Evolutionary conservation across 2,888 invertebrate species (phyloP).

Genomic region (Deilephila elpenor): DNA sequence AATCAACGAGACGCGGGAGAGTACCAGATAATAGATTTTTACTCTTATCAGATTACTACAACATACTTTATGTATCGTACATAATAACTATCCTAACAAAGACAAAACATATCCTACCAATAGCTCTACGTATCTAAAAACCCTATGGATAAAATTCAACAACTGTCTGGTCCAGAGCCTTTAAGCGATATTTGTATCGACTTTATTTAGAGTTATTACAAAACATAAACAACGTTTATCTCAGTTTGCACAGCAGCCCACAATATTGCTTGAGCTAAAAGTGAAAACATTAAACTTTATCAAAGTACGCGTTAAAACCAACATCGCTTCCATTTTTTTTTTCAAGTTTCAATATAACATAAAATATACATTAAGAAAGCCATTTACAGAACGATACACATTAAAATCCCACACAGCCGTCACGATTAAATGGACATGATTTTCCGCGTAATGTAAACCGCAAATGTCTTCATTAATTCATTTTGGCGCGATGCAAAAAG

Average conservation of each 20-base stretch:
- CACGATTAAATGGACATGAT: slow-evolving; percentile 27
- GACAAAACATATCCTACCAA: too few species aligned
- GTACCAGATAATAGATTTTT: too few species aligned
- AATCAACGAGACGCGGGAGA: too few species aligned
- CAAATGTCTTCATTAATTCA: slow-evolving; percentile 28
- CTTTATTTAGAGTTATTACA: neutral
- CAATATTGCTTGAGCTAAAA: slow-evolving; percentile 2
- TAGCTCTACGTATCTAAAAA: too few species aligned
- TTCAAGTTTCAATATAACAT: neutral
- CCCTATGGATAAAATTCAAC: too few species aligned
- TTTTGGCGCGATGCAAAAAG: slow-evolving; percentile 25
- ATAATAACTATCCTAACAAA: too few species aligned
- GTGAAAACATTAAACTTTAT: slow-evolving; percentile 10
- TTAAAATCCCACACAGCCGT: slow-evolving; percentile 4
- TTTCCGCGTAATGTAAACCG: slow-evolving; percentile 26
- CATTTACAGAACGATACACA: slow-evolving; percentile 12
- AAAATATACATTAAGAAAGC: slow-evolving; percentile 13
- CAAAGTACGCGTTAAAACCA: slow-evolving; percentile 10
- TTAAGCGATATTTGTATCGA: too few species aligned
- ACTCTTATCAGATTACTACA: too few species aligned
- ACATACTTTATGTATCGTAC: too few species aligned
- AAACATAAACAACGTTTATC: slow-evolving; percentile 18
- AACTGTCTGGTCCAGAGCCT: too few species aligned
- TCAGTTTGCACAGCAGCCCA: neutral
- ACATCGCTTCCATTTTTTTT: neutral